Evolutionary conservation across 2,888 invertebrate genomes (phyloP).

Genomic region (Amphiduros pacificus): DNA sequence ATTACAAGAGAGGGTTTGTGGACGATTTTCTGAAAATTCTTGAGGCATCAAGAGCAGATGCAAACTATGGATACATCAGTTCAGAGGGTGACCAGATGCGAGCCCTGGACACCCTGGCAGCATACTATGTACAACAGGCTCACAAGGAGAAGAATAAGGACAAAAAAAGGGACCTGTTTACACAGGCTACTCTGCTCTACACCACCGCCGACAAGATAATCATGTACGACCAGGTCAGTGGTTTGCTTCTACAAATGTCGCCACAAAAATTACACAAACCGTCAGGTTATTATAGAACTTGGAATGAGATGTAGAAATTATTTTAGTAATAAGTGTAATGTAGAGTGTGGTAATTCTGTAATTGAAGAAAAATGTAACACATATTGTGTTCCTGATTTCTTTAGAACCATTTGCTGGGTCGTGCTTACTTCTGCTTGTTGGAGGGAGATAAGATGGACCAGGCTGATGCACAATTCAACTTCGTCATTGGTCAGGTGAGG

Average conservation of each 20-base stretch:
- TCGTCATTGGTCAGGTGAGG: conserved; percentile 80
- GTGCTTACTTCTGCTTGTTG: conserved; percentile 95
- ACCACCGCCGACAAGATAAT: conserved; percentile 99
- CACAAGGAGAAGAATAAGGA: conserved; percentile 94
- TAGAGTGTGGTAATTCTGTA: no score
- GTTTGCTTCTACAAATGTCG: not conserved
- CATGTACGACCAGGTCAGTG: conserved; percentile 93
- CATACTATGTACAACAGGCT: conserved; percentile 85
- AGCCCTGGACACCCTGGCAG: conserved; percentile 94
- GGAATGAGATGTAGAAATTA: no score
- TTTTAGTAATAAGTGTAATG: no score
- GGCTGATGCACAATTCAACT: conserved; percentile 99
- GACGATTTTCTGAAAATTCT: conserved; percentile 93
- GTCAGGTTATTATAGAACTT: no score
- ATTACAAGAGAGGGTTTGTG: conserved; percentile 90
- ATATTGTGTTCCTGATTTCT: conserved; percentile 28
- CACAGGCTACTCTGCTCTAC: conserved; percentile 89
- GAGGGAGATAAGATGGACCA: conserved; percentile 99
- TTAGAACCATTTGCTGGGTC: conserved; percentile 92
- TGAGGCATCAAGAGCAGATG: conserved; percentile 76
- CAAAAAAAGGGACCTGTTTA: conserved; percentile 86
- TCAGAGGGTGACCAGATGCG: conserved; percentile 98
- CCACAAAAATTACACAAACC: no score
- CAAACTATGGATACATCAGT: conserved; percentile 64
- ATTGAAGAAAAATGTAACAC: no score